Conservation (phyloP, 1,140 invertebrate genomes). For the Leptinotarsa texana region DNA sequence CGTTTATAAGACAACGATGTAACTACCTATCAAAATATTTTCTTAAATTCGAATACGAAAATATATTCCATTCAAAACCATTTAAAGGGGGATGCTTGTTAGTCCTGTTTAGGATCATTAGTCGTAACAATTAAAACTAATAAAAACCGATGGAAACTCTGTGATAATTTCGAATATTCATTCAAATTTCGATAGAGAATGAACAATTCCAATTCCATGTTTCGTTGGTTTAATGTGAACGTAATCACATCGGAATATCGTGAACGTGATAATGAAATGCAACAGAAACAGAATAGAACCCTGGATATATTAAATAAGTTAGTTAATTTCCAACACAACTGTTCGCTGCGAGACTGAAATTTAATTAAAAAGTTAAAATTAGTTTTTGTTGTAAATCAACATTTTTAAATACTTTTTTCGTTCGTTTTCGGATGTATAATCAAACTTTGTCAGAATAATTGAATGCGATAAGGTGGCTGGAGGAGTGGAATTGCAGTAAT, state of each 20-base stretch:
- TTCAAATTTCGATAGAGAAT: conserved; percentile 1
- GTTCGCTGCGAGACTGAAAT: conserved; percentile 47
- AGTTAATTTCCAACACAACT: conserved; percentile 52
- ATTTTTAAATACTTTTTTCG: conserved; percentile 53
- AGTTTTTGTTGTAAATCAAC: conserved; percentile 56
- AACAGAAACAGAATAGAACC: conserved; percentile 35
- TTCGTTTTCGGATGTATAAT: conserved; percentile 41
- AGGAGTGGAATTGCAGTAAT: conserved; percentile 40
- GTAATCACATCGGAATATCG: conserved; percentile 29
- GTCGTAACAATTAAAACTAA: too few species aligned
- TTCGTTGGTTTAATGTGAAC: conserved; percentile 20
- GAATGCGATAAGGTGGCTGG: conserved; percentile 45
- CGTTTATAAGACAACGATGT: too few species aligned
- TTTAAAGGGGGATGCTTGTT: too few species aligned
- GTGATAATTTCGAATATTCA: background rate
- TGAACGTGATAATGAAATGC: conserved; percentile 31
- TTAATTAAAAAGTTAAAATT: conserved; percentile 57
- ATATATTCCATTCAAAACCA: too few species aligned
- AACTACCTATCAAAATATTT: too few species aligned
- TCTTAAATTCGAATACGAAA: too few species aligned
- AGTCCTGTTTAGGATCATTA: too few species aligned
- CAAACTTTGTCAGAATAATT: conserved; percentile 49
- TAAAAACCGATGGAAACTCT: too few species aligned
- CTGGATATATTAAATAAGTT: conserved; percentile 51
- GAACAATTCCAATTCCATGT: background rate